Evolutionary conservation across 2,797 vertebrate genomes (phyloP).

Genomic region (Heteromormyrus szaboi): DNA sequence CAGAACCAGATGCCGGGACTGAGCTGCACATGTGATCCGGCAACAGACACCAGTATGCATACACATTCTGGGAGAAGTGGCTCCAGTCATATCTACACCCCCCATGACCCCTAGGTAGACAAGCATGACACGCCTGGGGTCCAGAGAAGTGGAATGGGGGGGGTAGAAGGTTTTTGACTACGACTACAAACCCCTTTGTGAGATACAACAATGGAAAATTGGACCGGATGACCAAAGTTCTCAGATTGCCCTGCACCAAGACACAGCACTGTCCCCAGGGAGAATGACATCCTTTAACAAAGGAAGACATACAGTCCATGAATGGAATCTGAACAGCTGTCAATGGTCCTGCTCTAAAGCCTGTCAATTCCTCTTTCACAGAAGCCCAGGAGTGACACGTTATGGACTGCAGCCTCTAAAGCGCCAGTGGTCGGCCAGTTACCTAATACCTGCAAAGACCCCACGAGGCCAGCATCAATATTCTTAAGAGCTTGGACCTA

Average conservation of each 20-base stretch:
- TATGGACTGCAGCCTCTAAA: neutral
- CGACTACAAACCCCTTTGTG: neutral
- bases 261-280: neutral
- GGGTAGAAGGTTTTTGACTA: neutral
- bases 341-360: conserved; percentile 23
- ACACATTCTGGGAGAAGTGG: neutral
- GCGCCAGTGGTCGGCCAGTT: conserved; percentile 17
- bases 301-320: neutral
- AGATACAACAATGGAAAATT: neutral
- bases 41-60: conserved; percentile 33
- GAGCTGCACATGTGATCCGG: conserved; percentile 53
- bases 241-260: neutral
- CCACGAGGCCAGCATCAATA: conserved; percentile 9
- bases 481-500: conserved; percentile 19
- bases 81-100: neutral
- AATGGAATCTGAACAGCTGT: conserved; percentile 27
- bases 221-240: neutral
- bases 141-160: neutral
- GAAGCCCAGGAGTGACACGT: conserved; percentile 14
- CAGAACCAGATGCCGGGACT: conserved; percentile 50
- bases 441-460: conserved; percentile 44
- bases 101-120: neutral
- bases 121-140: neutral
- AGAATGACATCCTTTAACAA: conserved; percentile 2
- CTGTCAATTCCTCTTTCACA: conserved; percentile 27